Conservation (phyloP, 2,888 invertebrate genomes). For the Belgica antarctica region DNA sequence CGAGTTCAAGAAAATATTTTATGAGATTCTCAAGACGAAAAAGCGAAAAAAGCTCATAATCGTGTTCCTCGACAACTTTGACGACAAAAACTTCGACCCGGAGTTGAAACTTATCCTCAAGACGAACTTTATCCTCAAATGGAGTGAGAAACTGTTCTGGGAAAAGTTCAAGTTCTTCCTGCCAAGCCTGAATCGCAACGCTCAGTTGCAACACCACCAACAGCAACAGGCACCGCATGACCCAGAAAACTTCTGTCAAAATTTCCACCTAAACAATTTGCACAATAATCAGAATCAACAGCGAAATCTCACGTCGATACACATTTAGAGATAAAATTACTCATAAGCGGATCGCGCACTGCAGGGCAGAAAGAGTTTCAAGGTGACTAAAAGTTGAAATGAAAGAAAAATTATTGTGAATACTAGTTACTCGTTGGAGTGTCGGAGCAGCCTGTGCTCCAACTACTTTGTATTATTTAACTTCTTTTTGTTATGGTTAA, state of each 20-base stretch:
- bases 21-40: conserved; percentile 42
- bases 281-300: conserved; percentile 42
- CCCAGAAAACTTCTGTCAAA: conserved; percentile 43
- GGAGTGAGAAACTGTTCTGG: conserved; percentile 42
- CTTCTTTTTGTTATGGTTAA: conserved; percentile 7
- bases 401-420: not conserved
- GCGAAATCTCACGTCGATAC: conserved; percentile 42
- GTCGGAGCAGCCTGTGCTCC: not conserved
- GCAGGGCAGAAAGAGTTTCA: not conserved
- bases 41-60: conserved; percentile 42
- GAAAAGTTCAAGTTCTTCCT: conserved; percentile 43
- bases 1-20: conserved; percentile 44
- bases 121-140: conserved; percentile 34
- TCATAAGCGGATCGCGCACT: not conserved
- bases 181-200: conserved; percentile 31
- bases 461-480: too few species aligned
- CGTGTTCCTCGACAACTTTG: conserved; percentile 41
- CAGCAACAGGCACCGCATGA: conserved; percentile 25
- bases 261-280: conserved; percentile 37
- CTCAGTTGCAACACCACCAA: conserved; percentile 28
- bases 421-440: not conserved
- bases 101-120: conserved; percentile 38
- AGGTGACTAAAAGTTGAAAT: not conserved
- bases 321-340: conserved; percentile 25
- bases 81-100: conserved; percentile 41